Conservation (phyloP, 1,140 invertebrate genomes). For the Saccostrea glomerata region DNA sequence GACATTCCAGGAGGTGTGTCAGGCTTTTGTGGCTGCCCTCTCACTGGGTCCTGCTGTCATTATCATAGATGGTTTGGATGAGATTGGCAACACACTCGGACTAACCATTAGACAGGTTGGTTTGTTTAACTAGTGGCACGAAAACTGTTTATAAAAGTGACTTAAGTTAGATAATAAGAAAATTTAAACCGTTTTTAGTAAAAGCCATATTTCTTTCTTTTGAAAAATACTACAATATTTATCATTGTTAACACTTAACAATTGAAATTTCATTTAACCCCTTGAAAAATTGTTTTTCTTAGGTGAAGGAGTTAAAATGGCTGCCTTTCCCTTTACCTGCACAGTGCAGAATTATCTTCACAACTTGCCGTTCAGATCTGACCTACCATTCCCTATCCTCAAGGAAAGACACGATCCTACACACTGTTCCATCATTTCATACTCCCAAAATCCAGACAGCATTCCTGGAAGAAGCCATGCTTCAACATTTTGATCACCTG, state of each 20-base stretch:
- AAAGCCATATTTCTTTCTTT: too few relatives aligned
- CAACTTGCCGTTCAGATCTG: constrained; percentile 70
- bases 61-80: constrained; percentile 75
- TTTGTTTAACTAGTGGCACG: neutral
- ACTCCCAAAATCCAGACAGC: constrained; percentile 55
- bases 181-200: too few relatives aligned
- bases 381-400: constrained; percentile 63
- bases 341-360: constrained; percentile 73
- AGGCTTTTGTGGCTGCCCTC: constrained; percentile 72
- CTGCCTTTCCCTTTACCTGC: constrained; percentile 71
- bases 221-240: too few relatives aligned
- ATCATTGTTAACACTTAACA: too few relatives aligned
- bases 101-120: constrained; percentile 57
- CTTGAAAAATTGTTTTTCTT: neutral
- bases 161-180: too few relatives aligned
- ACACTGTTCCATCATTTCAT: constrained; percentile 59
- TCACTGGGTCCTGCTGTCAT: constrained; percentile 74
- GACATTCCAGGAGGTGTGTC: constrained; percentile 67
- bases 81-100: constrained; percentile 66
- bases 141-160: too few relatives aligned
- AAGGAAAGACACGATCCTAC: constrained; percentile 64
- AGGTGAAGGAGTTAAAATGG: constrained; percentile 76
- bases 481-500: constrained; percentile 59
- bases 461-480: constrained; percentile 62
- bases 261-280: too few relatives aligned